Evolutionary conservation across 2,113 vertebrate species (phyloP).

Genomic region (Formicarius rufipectus): DNA sequence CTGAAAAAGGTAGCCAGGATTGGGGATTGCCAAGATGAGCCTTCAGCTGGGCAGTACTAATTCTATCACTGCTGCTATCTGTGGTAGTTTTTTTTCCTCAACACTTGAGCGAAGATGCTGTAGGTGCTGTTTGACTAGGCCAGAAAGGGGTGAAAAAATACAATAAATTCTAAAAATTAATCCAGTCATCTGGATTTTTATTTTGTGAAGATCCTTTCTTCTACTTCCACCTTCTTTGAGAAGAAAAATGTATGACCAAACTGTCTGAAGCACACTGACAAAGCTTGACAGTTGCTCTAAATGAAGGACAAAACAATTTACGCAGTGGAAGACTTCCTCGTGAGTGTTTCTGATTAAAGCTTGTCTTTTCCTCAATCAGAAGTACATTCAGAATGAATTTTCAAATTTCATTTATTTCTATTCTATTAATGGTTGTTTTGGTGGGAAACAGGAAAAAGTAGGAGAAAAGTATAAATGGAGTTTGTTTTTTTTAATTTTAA

Average conservation of each 20-base stretch:
- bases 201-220: not conserved
- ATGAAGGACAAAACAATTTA: not conserved
- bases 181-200: not conserved
- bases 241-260: not conserved
- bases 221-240: not conserved
- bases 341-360: not conserved
- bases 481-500: not conserved
- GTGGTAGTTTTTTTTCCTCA: not conserved
- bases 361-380: not conserved
- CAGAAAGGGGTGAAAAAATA: not conserved
- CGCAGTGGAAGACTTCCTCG: not conserved
- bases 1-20: not conserved
- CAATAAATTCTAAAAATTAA: not conserved
- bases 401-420: not conserved
- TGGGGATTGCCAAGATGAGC: not conserved
- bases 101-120: not conserved
- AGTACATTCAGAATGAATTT: not conserved
- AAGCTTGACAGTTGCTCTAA: not conserved
- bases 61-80: not conserved
- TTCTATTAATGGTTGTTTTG: not conserved
- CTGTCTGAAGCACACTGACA: not conserved
- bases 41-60: not conserved
- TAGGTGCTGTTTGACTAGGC: not conserved
- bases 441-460: not conserved
- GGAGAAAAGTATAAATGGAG: not conserved